Evolutionary conservation across 1,140 invertebrate genomes (phyloP), one percentile per base, ranked within the genome.

Genomic region (Potamilus streckersoni): DNA sequence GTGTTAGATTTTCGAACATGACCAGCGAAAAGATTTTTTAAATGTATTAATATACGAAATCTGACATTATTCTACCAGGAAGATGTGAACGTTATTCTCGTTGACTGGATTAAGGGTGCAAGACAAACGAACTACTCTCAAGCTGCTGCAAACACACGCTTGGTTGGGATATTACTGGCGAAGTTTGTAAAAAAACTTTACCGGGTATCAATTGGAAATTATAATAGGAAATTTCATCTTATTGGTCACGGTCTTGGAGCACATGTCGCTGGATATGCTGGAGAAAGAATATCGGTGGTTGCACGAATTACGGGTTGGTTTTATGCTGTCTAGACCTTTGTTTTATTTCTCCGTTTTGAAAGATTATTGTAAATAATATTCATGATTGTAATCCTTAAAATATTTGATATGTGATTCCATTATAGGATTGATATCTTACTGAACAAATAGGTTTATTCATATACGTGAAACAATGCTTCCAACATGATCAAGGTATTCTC

Each of bases 211-310:
- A 55, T 64, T 75, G 38, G 74, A 72, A 57, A n/a, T 75, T 14
- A 78, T 78, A 49, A 62, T 80, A 19, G 17, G 49, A 20, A 57
- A 79, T 56, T 86, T 12, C 96, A 98, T 86, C 92, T 95, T 63
- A 95, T 98, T 78, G 97, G 96, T 0, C 96, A 98, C 89, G 96
- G 95, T 59, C 90, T 97, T 6, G 96, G 96, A 1, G 96, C 96
- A 0, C 96, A 98, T 90, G 90, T 96, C 4, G 93, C 92, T 69
- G 96, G 95, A 0, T 98, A 97, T 85, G 95, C 96, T 0, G 97
- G 97, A 0, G 93, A 95, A 1, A 94, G 96, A 84, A 88, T 97
- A 8, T 92, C 93, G 64, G 96, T 94, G 94, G 93, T 5, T n/a
- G n/a, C n/a, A n/a, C 91, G 93, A 73, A 95, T 95, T 58, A 94